Conservation (phyloP, 1,140 invertebrate species). For the Agraylea sexmaculata region DNA sequence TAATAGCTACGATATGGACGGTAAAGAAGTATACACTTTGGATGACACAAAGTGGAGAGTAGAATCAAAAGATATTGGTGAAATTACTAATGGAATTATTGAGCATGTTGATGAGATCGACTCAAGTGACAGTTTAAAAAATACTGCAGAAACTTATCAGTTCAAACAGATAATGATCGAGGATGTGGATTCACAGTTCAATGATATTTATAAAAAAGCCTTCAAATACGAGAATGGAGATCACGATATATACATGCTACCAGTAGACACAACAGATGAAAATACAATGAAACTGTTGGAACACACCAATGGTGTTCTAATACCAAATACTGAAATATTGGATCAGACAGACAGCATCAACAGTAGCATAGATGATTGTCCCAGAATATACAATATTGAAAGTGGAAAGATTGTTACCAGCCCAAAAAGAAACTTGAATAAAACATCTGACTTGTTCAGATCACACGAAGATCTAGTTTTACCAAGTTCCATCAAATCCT, state of each 20-base stretch:
- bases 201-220: slow-evolving; percentile 17
- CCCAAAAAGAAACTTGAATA: neutral
- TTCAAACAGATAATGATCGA: slow-evolving; percentile 12
- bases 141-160: slow-evolving; percentile 11
- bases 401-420: slow-evolving; percentile 32
- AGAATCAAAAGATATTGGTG: too few species aligned
- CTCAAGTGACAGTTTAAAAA: too few species aligned
- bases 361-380: slow-evolving; percentile 37
- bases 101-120: too few species aligned
- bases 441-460: too few species aligned
- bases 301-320: slow-evolving; percentile 13
- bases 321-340: slow-evolving; percentile 21
- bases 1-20: too few species aligned
- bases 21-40: too few species aligned
- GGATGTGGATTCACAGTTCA: slow-evolving; percentile 17
- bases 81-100: too few species aligned
- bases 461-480: slow-evolving; percentile 1
- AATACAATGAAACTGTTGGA: slow-evolving; percentile 8
- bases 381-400: slow-evolving; percentile 39
- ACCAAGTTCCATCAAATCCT: slow-evolving; percentile 9
- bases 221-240: slow-evolving; percentile 13
- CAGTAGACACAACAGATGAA: slow-evolving; percentile 11
- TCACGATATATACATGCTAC: slow-evolving; percentile 6
- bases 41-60: too few species aligned
- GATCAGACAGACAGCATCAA: slow-evolving; percentile 29